Conservation (phyloP, 2,113 vertebrate species). For the Poecilia latipinna region DNA sequence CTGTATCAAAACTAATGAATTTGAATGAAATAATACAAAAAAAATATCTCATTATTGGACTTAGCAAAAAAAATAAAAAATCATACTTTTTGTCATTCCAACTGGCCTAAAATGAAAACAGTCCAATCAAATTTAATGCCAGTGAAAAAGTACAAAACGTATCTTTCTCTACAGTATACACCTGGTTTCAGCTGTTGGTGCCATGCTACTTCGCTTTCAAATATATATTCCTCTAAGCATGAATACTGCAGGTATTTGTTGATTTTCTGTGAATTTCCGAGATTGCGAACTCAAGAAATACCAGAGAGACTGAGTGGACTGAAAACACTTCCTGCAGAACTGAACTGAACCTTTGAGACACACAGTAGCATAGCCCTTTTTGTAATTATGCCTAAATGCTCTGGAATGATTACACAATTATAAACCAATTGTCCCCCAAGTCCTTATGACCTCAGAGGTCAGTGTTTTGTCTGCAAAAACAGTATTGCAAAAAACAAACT, state of each 20-base stretch:
- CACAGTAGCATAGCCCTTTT: constrained; percentile 25
- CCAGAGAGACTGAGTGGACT: too few relatives aligned
- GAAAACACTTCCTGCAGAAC: constrained; percentile 18
- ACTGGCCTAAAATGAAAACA: not conserved
- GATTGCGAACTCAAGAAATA: too few relatives aligned
- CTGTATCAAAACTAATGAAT: too few relatives aligned
- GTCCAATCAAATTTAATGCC: not conserved
- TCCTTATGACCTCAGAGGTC: constrained; percentile 27
- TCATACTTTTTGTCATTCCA: too few relatives aligned
- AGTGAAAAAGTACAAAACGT: not conserved
- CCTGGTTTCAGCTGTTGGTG: not conserved
- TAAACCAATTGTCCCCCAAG: constrained; percentile 2
- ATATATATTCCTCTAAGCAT: not conserved
- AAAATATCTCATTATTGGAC: too few relatives aligned
- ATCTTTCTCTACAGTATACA: not conserved
- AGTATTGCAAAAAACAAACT: constrained; percentile 22
- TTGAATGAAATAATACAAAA: too few relatives aligned
- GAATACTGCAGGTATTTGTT: too few relatives aligned
- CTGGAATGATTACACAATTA: constrained; percentile 47
- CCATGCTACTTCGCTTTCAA: constrained; percentile 3
- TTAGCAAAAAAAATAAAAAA: too few relatives aligned
- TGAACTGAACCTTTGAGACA: not conserved
- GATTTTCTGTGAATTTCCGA: too few relatives aligned
- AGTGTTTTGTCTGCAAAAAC: constrained; percentile 20
- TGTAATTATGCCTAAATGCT: constrained; percentile 23